These are phyloP conservation scores for Selene dorsalis DNA, from an alignment of 2,797 vertebrate genomes.

Conservation along the genomic window DNA sequence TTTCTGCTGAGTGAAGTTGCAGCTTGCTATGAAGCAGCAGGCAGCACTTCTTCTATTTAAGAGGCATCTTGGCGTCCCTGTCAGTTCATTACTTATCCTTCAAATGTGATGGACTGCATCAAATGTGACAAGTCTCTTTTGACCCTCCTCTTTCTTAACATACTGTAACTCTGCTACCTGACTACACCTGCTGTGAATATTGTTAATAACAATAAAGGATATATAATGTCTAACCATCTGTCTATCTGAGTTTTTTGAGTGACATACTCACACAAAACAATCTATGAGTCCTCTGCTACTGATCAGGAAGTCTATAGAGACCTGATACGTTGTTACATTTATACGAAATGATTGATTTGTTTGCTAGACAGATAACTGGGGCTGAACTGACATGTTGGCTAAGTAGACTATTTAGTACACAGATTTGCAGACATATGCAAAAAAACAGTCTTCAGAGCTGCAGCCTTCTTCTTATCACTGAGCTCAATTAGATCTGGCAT, in stretches of 20 bases:
- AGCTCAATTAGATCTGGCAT: slow-evolving; percentile 61
- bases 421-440: slow-evolving; percentile 33
- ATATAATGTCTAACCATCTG: background rate
- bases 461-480: slow-evolving; percentile 49
- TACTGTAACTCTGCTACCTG: background rate
- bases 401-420: slow-evolving; percentile 43
- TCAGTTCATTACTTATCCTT: background rate
- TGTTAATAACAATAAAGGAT: background rate
- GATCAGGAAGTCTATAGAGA: slow-evolving; percentile 8
- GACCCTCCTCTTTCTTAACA: background rate
- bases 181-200: background rate
- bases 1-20: background rate
- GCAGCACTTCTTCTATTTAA: background rate
- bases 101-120: background rate
- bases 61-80: background rate
- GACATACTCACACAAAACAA: background rate
- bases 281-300: background rate
- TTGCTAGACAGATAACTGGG: slow-evolving; percentile 22
- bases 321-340: slow-evolving; percentile 30
- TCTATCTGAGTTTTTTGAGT: background rate
- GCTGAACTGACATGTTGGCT: slow-evolving; percentile 44
- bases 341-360: slow-evolving; percentile 49
- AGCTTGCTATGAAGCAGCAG: background rate
- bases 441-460: slow-evolving; percentile 26
- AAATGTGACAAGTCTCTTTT: background rate